Evolutionary conservation across 2,888 invertebrate genomes (phyloP), one percentile per base, ranked within the genome.

Genomic region (Dicranocentrus wangi): DNA sequence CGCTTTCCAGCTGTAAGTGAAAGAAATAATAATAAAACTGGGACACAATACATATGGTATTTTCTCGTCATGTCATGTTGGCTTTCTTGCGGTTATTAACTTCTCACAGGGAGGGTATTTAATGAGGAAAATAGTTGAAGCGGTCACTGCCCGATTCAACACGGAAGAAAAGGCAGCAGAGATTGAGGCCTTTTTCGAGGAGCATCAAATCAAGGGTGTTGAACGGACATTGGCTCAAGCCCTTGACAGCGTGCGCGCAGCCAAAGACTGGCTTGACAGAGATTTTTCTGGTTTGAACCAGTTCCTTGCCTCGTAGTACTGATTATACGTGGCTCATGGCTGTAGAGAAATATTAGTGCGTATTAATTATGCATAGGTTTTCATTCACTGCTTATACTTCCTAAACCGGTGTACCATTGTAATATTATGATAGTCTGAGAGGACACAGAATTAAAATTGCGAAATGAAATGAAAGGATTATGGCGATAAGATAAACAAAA

Each of bases 211-310:
- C 61, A 93, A 94, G 0, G 95, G 94, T 73, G 93, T 95, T 0
- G 96, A 97, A 88, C 92, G 97, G 87, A 94, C 94, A 21, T 93
- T 98, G 71, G 95, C 95, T 87, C 98, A 98, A 89, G 93, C 94
- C 68, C 91, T 96, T 28, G 98, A 98, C 90, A 96, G 94, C 39
- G 95, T 98, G 87, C 92, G 94, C 83, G 92, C 98, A 84, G 97
- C 97, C 90, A 92, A 94, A 2, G 93, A 93, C 60, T 97, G 97
- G 96, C 91, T 98, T 88, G 90, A 92, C 7, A 92, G 96, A 81
- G 97, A 98, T 90, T 90, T 91, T 58, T 32, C 43, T 15, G 43
- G 32, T n/a, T 23, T 79, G 5, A 70, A 78, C 42, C 43, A 63
- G 15, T 78, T 78, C 28, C 55, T 78, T 0, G 21, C 42, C 17